These are phyloP conservation scores for Andrena haemorrhoa DNA, from an alignment of 2,888 invertebrate species.

Conservation along the genomic window DNA sequence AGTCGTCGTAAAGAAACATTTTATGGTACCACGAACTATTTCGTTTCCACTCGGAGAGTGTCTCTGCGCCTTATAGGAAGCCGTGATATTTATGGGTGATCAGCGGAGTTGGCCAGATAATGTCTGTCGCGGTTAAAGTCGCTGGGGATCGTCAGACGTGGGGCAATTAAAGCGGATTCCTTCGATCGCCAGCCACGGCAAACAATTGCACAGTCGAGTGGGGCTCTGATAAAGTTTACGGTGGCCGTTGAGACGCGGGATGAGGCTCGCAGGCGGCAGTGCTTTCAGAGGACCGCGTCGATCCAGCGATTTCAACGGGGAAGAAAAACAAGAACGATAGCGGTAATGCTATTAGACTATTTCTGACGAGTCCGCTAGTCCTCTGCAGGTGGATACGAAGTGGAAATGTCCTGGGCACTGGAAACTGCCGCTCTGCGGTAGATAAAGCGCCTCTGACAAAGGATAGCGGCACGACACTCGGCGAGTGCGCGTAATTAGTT, in stretches of 20 bases:
- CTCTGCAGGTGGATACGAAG: constrained; percentile 44
- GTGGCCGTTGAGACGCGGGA: not conserved
- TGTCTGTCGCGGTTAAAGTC: not conserved
- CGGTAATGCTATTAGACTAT: constrained; percentile 53
- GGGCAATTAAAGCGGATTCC: not conserved
- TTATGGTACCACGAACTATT: constrained; percentile 23
- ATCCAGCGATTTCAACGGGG: constrained; percentile 21
- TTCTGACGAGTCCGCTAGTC: constrained; percentile 33
- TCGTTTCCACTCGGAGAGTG: constrained; percentile 1
- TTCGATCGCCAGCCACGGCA: not conserved
- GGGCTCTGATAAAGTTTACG: constrained; percentile 7
- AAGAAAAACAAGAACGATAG: not conserved
- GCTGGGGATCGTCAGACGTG: not conserved
- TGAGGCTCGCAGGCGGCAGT: not conserved
- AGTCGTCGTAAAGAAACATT: constrained; percentile 18
- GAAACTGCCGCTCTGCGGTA: constrained; percentile 57
- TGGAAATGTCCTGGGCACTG: constrained; percentile 58
- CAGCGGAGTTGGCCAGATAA: not conserved
- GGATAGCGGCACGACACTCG: constrained; percentile 61
- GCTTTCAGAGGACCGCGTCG: too few relatives aligned
- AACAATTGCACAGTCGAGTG: not conserved
- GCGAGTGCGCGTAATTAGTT: constrained; percentile 74
- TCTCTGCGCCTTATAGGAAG: not conserved
- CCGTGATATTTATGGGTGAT: constrained; percentile 15
- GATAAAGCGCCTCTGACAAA: constrained; percentile 66